Evolutionary conservation across 2,888 invertebrate species (phyloP).

Genomic region (Matsumyia berberina): DNA sequence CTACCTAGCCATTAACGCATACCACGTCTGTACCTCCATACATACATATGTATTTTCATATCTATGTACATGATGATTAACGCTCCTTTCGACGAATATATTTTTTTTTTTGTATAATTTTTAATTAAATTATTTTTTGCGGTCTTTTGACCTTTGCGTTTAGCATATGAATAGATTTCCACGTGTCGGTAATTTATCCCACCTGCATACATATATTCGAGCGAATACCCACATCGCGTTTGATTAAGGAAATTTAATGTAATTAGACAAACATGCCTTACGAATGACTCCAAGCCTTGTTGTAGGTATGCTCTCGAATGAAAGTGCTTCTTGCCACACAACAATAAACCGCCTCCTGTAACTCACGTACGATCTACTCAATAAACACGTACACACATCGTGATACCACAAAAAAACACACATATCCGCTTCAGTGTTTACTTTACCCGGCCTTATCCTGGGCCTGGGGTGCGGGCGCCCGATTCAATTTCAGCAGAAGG

Average conservation of each 20-base stretch:
- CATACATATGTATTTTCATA: too few species aligned
- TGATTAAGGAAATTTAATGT: conserved; percentile 56
- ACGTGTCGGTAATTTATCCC: conserved; percentile 41
- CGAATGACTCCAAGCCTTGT: conserved; percentile 29
- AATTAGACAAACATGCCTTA: conserved; percentile 53
- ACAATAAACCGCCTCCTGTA: conserved; percentile 32
- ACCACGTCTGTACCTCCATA: too few species aligned
- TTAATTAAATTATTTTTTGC: conserved; percentile 6
- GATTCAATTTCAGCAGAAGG: conserved; percentile 33
- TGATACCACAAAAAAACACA: conserved; percentile 21
- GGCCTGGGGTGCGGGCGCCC: not conserved
- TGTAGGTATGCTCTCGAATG: conserved; percentile 26
- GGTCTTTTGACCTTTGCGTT: conserved; percentile 6
- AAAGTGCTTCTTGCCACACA: conserved; percentile 48
- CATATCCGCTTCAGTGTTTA: conserved; percentile 22
- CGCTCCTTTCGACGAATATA: too few species aligned
- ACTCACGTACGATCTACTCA: conserved; percentile 50
- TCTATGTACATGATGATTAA: too few species aligned
- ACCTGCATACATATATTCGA: conserved; percentile 4
- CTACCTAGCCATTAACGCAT: too few species aligned
- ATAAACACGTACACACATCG: conserved; percentile 55
- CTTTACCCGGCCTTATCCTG: conserved; percentile 2
- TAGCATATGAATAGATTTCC: conserved; percentile 8
- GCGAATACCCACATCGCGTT: conserved; percentile 12
- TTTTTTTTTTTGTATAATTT: not conserved